Conservation (phyloP, 2,113 vertebrate genomes). For the Catharus minimus region DNA sequence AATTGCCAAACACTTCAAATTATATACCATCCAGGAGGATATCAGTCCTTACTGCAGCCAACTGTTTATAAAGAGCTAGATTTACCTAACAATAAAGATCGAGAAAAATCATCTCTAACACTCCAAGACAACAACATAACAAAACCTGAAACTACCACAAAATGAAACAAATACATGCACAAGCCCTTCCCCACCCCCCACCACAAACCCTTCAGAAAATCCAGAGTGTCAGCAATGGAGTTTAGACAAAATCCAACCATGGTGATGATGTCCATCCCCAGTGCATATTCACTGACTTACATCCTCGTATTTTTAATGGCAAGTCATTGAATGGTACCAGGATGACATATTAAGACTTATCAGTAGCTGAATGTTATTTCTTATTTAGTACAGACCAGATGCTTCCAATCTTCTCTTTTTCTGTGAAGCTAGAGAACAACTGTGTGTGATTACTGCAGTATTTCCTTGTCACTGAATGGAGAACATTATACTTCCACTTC, state of each 20-base stretch:
- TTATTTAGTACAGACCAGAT: neutral
- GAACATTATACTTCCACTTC: neutral
- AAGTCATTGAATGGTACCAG: neutral
- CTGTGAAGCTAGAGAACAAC: neutral
- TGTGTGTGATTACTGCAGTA: neutral
- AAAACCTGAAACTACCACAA: neutral
- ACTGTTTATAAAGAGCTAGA: neutral
- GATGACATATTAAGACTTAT: neutral
- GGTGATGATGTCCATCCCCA: neutral
- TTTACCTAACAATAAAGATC: neutral
- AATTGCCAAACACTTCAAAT: neutral
- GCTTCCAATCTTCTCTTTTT: neutral
- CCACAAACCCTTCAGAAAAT: neutral
- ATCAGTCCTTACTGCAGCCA: neutral
- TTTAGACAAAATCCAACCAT: neutral
- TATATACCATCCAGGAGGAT: neutral
- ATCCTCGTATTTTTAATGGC: neutral
- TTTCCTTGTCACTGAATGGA: neutral
- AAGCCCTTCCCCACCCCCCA: too few relatives aligned
- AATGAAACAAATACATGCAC: neutral
- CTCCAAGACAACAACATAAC: neutral
- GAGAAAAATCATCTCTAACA: neutral
- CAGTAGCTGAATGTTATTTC: neutral
- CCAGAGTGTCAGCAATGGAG: neutral
- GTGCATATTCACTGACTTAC: neutral